A percentile compares a stretch with the other conserved stretches of the same genome.
These are phyloP conservation scores for Panagrolaimus sp. DNA, from an alignment of 1,140 invertebrate genomes.

Conservation along the genomic window DNA sequence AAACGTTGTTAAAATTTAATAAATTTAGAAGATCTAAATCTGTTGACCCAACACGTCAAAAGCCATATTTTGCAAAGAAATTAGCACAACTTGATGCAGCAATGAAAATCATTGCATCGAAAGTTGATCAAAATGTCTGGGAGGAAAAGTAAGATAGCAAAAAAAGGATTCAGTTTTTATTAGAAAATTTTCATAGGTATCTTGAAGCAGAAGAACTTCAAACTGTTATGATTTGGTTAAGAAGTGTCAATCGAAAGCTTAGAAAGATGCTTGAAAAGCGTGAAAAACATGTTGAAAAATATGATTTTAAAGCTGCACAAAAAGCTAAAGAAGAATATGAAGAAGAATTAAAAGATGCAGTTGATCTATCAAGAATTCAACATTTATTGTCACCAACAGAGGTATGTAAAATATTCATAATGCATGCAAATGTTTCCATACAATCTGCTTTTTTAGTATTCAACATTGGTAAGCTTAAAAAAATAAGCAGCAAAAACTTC, in stretches of 20 bases:
- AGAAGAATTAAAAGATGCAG: background rate
- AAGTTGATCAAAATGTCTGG: slow-evolving; percentile 7
- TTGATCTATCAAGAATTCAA: background rate
- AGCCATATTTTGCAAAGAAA: slow-evolving; percentile 4
- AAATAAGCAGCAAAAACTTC: background rate
- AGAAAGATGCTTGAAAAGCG: slow-evolving; percentile 4
- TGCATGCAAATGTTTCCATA: no score
- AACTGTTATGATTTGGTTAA: slow-evolving; percentile 2
- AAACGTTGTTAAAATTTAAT: no score
- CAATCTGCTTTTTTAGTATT: background rate
- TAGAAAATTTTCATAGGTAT: background rate
- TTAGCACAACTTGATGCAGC: slow-evolving; percentile 7
- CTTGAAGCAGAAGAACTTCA: slow-evolving; percentile 3
- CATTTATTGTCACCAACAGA: background rate
- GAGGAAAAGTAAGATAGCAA: background rate
- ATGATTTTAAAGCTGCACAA: slow-evolving; percentile 2
- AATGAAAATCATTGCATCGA: slow-evolving; percentile 7
- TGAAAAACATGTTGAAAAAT: background rate
- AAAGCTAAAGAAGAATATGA: slow-evolving; percentile 9
- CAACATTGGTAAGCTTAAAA: background rate
- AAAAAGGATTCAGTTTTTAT: background rate
- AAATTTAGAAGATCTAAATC: no score
- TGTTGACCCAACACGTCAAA: background rate
- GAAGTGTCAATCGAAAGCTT: background rate
- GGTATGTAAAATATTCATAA: background rate